Evolutionary conservation across 2,113 vertebrate species (phyloP).

Genomic region (Cynopterus brachyotis): DNA sequence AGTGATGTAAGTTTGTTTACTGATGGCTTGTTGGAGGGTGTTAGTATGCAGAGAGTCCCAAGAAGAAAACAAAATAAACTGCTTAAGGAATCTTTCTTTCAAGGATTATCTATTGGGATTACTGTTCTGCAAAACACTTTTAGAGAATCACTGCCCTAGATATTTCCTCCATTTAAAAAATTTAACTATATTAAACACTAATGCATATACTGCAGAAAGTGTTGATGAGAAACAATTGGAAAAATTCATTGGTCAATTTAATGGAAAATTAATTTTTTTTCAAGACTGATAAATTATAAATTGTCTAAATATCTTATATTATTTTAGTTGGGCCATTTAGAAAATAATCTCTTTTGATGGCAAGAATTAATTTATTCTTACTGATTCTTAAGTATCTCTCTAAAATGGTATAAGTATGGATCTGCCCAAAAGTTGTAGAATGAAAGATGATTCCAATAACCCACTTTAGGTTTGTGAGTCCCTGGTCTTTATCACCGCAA

Average conservation of each 20-base stretch:
- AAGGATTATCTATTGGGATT: background rate
- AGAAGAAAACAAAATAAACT: constrained; percentile 20
- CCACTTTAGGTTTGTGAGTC: background rate
- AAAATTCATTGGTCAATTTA: background rate
- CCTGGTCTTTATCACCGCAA: background rate
- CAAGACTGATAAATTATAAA: background rate
- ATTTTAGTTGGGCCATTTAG: background rate
- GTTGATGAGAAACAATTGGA: background rate
- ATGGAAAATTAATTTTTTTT: background rate
- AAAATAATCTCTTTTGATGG: background rate
- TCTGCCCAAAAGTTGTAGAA: background rate
- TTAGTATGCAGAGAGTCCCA: background rate
- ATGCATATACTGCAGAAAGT: background rate
- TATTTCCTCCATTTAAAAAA: background rate
- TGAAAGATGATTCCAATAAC: background rate
- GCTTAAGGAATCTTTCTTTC: background rate
- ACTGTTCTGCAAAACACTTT: background rate
- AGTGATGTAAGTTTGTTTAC: background rate
- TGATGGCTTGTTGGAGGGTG: background rate
- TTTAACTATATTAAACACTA: background rate
- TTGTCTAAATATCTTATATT: background rate
- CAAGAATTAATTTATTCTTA: background rate
- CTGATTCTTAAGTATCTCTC: background rate
- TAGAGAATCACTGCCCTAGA: background rate
- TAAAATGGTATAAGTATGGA: background rate